Base-by-base conservation (phyloP, 2,797 vertebrate species). In the Melanotaenia pygmaea region DNA sequence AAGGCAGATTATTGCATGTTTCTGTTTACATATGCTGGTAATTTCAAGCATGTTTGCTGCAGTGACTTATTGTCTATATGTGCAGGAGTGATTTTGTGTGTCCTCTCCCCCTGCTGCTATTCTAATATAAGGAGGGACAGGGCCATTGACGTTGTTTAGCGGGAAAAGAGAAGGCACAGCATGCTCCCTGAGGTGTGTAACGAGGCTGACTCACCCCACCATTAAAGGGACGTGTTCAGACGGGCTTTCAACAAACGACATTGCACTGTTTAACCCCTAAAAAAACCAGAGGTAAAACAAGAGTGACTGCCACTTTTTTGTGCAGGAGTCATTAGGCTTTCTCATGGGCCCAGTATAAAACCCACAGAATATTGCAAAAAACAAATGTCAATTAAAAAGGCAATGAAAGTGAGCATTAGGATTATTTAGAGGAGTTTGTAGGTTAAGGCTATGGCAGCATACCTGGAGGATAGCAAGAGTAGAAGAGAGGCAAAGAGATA, bases 161-260 rank as follows among this genome's bases (percentile, higher is more conserved):
- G 54, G 83, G 61, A 83, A 86, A 82, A 28, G 74, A 81, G 75
- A 85, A 74, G 82, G 74, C 81, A 81, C 74, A 82, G 74, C 50
- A 32, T 77, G 87, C 74, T 88, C 74, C 80, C 76, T 53, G 87
- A 90, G 86, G 85, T 86, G 88, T 85, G 84, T 84, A 86, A 93
- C 79, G 68, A 91, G 87, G 85, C 88, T 93, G 93, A 94, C 82
- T 94, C 93, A 93, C 90, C 89, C 87, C 74, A 22, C 58, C 84
- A 62, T 71, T 73, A 79, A 82, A 80, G 76, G 76, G 79, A 87
- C 53, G 40, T 66, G 65, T 84, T 85, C 76, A 85, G 78, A 77
- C 1, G 1, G 78, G 59, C 61, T 72, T 64, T 74, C 32, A 56
- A 72, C 76, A 80, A 76, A 81, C 18, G 50, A 68, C 67, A 64